A percentile compares a stretch with the other conserved stretches of the same genome.
phyloP scores from a whole-genome alignment of 2,113 vertebrate species.

The Solenodon paradoxus region DNA sequence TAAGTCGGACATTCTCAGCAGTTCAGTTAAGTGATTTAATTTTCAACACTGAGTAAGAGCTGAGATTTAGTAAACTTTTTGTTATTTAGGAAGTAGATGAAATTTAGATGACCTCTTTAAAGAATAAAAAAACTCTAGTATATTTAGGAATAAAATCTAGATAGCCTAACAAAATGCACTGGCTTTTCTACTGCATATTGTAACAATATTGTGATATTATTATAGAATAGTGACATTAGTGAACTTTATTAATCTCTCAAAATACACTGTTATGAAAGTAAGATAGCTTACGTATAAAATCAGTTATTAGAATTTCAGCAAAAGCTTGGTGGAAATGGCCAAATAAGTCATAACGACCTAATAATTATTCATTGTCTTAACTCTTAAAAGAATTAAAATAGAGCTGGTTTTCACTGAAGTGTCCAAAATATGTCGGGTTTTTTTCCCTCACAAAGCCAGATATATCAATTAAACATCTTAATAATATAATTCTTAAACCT shows the following conservation, averaged over 20 bases:
- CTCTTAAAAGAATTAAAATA: background rate
- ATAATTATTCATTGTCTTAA: background rate
- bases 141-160: slow-evolving; percentile 20
- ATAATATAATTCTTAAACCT: background rate
- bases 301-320: background rate
- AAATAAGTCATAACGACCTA: background rate
- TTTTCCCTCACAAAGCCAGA: background rate
- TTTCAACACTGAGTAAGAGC: background rate
- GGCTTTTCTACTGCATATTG: background rate
- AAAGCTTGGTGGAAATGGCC: background rate
- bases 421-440: background rate
- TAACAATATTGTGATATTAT: no score
- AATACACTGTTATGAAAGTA: background rate
- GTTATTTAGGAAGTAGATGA: background rate
- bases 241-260: background rate
- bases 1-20: no score
- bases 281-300: background rate
- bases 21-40: background rate
- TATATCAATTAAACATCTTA: background rate
- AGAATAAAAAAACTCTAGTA: background rate
- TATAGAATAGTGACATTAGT: background rate
- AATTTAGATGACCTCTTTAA: background rate
- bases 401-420: background rate
- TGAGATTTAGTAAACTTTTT: background rate
- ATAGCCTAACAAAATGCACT: background rate